Evolutionary conservation across 2,113 vertebrate genomes (phyloP).

Genomic region (Sylvicapra grimmia): DNA sequence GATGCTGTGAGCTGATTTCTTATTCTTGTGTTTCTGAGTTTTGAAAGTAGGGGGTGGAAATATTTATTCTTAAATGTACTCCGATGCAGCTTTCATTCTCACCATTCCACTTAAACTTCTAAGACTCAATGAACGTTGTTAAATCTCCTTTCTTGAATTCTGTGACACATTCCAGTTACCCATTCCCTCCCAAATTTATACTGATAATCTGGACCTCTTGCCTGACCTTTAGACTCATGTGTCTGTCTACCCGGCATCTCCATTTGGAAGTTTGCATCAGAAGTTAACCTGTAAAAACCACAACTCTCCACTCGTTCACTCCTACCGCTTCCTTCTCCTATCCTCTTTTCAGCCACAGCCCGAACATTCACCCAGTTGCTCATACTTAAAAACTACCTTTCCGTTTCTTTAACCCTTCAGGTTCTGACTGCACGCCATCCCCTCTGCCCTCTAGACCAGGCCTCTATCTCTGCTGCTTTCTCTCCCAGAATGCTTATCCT

Average conservation of each 20-base stretch:
- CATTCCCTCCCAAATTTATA: background rate
- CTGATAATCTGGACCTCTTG: background rate
- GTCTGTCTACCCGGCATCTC: background rate
- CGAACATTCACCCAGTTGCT: background rate
- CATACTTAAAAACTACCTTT: background rate
- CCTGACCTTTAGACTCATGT: background rate
- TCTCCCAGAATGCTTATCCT: background rate
- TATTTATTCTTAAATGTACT: background rate
- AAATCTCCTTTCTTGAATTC: background rate
- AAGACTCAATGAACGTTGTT: background rate
- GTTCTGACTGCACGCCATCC: background rate
- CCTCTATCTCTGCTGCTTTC: background rate
- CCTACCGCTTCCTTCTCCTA: background rate
- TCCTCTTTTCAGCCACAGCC: background rate
- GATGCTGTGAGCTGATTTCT: background rate
- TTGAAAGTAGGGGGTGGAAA: background rate
- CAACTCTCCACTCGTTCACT: background rate
- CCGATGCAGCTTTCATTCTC: background rate
- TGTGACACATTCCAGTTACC: background rate
- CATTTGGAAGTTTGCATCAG: background rate
- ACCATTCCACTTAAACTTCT: background rate
- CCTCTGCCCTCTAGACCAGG: background rate
- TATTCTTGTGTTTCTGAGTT: background rate
- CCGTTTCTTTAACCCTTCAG: background rate
- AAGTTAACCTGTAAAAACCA: background rate